These are phyloP conservation scores for Halcyon senegalensis DNA, from an alignment of 2,113 vertebrate genomes.

Conservation along the genomic window DNA sequence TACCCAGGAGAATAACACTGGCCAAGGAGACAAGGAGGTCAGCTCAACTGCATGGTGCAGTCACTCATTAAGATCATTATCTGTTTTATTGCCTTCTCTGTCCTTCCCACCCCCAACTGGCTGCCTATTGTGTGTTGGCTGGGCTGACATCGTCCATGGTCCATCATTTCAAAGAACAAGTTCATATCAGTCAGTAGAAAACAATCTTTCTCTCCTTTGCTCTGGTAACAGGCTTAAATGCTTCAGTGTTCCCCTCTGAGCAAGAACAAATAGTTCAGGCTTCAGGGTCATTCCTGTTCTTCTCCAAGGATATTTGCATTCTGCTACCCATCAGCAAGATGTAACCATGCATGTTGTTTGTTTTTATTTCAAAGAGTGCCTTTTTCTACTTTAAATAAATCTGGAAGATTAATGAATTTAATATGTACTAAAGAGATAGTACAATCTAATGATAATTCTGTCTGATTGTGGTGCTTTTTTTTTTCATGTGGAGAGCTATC, in stretches of 20 bases:
- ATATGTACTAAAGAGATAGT: background rate
- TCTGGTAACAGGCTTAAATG: background rate
- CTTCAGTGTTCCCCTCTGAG: background rate
- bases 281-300: background rate
- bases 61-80: constrained; percentile 33
- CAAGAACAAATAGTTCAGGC: background rate
- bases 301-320: background rate
- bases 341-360: background rate
- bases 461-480: background rate
- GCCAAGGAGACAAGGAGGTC: constrained; percentile 28
- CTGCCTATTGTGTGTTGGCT: background rate
- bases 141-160: background rate
- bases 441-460: background rate
- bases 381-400: background rate
- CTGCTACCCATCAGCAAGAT: background rate
- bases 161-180: background rate
- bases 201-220: background rate
- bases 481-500: background rate
- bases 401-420: background rate
- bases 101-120: background rate
- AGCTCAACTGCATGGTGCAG: background rate
- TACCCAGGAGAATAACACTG: constrained; percentile 8
- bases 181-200: background rate
- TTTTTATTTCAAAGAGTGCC: background rate
- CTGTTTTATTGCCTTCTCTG: background rate